A percentile compares a stretch with the other conserved stretches of the same genome.
Conservation (phyloP, 1,140 invertebrate species). For the Panulirus ornatus region DNA sequence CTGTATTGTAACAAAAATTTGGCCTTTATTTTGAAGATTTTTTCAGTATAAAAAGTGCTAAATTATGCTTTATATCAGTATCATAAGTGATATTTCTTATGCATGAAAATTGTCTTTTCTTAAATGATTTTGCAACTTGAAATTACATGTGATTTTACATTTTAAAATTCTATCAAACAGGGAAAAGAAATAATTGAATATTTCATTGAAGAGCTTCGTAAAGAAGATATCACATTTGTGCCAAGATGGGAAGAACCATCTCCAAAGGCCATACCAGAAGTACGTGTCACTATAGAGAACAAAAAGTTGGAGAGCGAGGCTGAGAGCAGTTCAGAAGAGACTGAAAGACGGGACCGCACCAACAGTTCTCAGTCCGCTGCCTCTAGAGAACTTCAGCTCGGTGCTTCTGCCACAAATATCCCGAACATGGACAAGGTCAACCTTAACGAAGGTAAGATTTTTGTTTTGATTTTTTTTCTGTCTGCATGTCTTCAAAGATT, state of each 20-base stretch:
- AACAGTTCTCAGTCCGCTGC: slow-evolving; percentile 58
- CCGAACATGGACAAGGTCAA: slow-evolving; percentile 50
- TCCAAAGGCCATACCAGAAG: slow-evolving; percentile 29
- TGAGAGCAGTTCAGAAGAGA: slow-evolving; percentile 55
- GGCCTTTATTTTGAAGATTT: too few relatives aligned
- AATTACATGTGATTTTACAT: not conserved
- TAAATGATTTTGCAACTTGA: too few relatives aligned
- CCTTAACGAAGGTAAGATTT: slow-evolving; percentile 53
- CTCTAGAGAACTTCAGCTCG: slow-evolving; percentile 75
- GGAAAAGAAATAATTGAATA: slow-evolving; percentile 97
- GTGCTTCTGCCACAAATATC: slow-evolving; percentile 76
- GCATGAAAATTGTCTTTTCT: too few relatives aligned
- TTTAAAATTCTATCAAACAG: slow-evolving; percentile 79
- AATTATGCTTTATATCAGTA: too few relatives aligned
- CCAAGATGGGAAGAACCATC: slow-evolving; percentile 70
- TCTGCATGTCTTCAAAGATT: not conserved
- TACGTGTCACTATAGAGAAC: slow-evolving; percentile 79
- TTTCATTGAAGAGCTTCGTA: slow-evolving; percentile 90
- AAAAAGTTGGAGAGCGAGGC: slow-evolving; percentile 77
- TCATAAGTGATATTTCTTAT: too few relatives aligned
- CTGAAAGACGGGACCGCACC: slow-evolving; percentile 33
- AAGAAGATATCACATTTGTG: slow-evolving; percentile 88
- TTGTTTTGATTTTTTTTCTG: not conserved
- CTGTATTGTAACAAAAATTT: too few relatives aligned
- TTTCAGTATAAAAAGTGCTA: too few relatives aligned